A percentile compares a stretch with the other conserved stretches of the same genome.
These are phyloP conservation scores for Phyllostomus hastatus DNA, from an alignment of 2,113 vertebrate species.

Conservation along the genomic window DNA sequence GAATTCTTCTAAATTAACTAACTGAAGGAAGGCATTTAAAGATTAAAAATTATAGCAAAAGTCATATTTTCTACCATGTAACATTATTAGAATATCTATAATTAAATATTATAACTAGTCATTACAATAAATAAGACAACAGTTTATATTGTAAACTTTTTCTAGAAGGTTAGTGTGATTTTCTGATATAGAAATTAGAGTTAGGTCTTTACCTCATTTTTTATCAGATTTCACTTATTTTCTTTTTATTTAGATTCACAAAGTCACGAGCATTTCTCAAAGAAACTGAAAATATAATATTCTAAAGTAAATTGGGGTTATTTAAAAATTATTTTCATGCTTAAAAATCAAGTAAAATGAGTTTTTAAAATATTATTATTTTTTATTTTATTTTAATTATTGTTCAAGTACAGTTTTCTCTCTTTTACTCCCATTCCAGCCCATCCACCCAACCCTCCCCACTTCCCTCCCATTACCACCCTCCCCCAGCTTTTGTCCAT, in stretches of 20 bases:
- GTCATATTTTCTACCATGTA: not conserved
- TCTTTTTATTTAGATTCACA: not conserved
- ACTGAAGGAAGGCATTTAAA: not conserved
- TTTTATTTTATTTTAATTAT: too few species aligned
- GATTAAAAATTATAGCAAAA: not conserved
- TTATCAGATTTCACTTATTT: constrained; percentile 2
- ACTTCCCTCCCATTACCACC: too few species aligned
- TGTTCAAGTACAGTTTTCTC: too few species aligned
- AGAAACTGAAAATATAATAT: not conserved
- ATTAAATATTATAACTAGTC: not conserved
- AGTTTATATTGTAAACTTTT: not conserved
- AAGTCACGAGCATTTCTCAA: not conserved
- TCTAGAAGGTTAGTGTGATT: not conserved
- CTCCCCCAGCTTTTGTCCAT: too few species aligned
- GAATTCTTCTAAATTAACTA: not conserved
- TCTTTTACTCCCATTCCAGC: too few species aligned
- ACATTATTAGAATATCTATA: not conserved
- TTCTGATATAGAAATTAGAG: not conserved
- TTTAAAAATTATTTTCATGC: constrained; percentile 21
- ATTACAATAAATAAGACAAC: not conserved
- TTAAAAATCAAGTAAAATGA: constrained; percentile 9
- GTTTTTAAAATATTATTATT: not conserved
- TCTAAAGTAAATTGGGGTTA: not conserved
- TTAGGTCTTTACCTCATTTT: not conserved
- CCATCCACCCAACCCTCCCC: too few species aligned